Base-by-base conservation (phyloP, 2,797 vertebrate species). In the Eulemur albifrons region DNA sequence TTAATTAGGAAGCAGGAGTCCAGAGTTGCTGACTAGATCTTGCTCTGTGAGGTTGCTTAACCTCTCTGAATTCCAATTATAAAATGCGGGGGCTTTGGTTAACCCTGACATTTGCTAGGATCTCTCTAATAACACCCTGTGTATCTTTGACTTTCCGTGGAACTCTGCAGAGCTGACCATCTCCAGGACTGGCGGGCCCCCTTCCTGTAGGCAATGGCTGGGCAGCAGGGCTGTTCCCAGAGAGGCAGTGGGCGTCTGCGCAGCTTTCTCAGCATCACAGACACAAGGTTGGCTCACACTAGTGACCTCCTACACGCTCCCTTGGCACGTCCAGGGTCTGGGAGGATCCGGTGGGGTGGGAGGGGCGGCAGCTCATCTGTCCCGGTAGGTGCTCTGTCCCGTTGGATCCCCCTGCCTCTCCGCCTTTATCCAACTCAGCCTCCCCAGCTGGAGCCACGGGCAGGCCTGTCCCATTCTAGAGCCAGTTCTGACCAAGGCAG, bases 401-500 rank as follows among this genome's bases (percentile, higher is more conserved):
- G 38, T 40, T 15, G 82, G 59, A 13, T 92, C 45, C 25, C 40
- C 3, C 15, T 72, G 48, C 4, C 1, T 50, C 57, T 67, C 48
- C 72, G 93, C 43, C 81, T 79, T 93, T 30, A 45, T 84, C 61
- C 48, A 77, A 4, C 52, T 79, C n/a, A 50, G 84, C 21, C 43
- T 45, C 25, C 77, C 65, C 1, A 25, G 57, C 79, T 25, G 70
- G 59, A 96, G 57, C 79, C 90, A 96, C 11, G 2, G 7, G 76
- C 83, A 23, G 27, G 76, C 90, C 15, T 27, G 88, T 69, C 69
- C 93, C 0, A 0, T 57, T 84, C 86, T 63, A 40, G 91, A 93
- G 94, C 79, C 95, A 94, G 43, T 89, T 96, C 92, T 92, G 93
- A 94, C 89, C 82, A 81, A 88, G 45, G 40, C 95, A 95, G 93